Base-by-base conservation (phyloP, 2,888 invertebrate genomes). In the Biston betularia region DNA sequence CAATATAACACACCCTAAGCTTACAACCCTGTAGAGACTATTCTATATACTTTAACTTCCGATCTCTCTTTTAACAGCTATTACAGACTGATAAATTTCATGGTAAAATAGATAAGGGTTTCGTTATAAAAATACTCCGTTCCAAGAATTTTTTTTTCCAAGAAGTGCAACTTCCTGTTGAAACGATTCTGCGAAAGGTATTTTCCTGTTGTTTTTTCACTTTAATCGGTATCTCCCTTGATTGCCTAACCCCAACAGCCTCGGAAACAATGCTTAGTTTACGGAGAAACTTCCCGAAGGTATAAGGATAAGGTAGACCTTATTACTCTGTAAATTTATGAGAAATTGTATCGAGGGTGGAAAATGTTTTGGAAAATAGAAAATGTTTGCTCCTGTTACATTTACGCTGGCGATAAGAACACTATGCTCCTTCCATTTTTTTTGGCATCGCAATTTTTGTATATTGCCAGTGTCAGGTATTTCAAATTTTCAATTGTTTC, bases 291-390 rank as follows among this genome's bases (percentile, higher is more conserved):
- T 45, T 14, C 6, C 8, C 14, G 14, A 34, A 48, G n/a, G 40
- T 49, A 33, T 40, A 40, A 34, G 40, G 48, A 24, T 40, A 42
- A 49, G 35, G 11, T 11, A 33, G 8, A 45, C 45, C 49, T 40
- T 49, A 58, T 58, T 58, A 12, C 33, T 42, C 35, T 10, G 49
- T 33, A 58, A 58, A 49, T 48, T 57, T 57, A 50, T 49, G 24
- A n/a, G 33, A 58, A 42, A 38, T 42, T 24, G 15, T 42, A 12
- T 48, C 6, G 11, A 15, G 10, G 35, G 46, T 24, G 38, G 58
- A 38, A 58, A 52, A 69, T 38, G 9, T 10, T 53, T 54, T 24
- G 24, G 14, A 54, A 42, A 54, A 1, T 33, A 12, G 15, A 48
- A 48, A 48, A 4, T 48, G 48, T 48, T 48, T 24, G 14, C 48